Evolutionary conservation across 2,797 vertebrate species (phyloP).

Genomic region (Pipistrellus pipistrellus): DNA sequence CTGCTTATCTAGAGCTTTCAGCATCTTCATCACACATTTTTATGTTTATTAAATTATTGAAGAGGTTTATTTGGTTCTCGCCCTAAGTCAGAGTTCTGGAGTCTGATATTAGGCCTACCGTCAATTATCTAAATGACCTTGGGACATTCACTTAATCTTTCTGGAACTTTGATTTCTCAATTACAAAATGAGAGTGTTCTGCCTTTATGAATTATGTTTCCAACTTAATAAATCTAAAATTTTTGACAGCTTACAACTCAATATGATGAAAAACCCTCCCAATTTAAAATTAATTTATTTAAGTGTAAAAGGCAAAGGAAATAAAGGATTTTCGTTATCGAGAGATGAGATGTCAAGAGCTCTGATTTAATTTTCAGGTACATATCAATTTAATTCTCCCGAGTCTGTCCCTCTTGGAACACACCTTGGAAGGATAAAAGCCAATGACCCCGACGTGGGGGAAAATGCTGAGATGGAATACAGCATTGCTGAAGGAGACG

Average conservation of each 20-base stretch:
- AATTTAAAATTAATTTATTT: conserved; percentile 32
- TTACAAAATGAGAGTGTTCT: not conserved
- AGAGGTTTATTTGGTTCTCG: not conserved
- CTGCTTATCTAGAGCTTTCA: not conserved
- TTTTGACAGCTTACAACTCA: conserved; percentile 66
- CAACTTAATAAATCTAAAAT: not conserved
- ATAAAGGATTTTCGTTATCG: conserved; percentile 18
- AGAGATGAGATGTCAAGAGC: conserved; percentile 58
- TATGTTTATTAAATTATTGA: not conserved
- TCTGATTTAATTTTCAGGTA: conserved; percentile 89
- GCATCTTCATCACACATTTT: not conserved
- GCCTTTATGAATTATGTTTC: not conserved
- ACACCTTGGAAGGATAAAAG: conserved; percentile 95
- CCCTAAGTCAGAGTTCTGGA: not conserved
- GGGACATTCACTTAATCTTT: not conserved
- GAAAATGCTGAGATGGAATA: conserved; percentile 96
- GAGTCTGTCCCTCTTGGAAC: conserved; percentile 94
- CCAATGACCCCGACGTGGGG: conserved; percentile 94
- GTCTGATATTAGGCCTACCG: not conserved
- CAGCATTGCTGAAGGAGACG: conserved; percentile 92
- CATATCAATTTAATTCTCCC: conserved; percentile 93
- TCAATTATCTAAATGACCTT: not conserved
- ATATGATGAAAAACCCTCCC: not conserved
- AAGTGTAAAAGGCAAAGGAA: conserved; percentile 13
- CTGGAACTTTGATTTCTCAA: not conserved